Evolutionary conservation across 1,140 invertebrate species (phyloP).

Genomic region (Euura saliciscinereae): DNA sequence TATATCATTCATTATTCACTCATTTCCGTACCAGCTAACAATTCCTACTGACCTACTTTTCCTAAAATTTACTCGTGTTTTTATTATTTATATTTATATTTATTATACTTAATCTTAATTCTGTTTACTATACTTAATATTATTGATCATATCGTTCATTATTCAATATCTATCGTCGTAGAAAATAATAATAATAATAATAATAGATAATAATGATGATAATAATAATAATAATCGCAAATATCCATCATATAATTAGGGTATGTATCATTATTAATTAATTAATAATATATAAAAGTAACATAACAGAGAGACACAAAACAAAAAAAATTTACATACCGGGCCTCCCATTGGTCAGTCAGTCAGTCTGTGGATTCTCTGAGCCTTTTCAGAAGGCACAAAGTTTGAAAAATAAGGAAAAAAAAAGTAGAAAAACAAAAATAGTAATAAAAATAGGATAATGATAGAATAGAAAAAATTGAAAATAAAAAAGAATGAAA

Average conservation of each 20-base stretch:
- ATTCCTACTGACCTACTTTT: slow-evolving; percentile 34
- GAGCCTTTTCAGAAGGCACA: slow-evolving; percentile 33
- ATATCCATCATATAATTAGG: not conserved
- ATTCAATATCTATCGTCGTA: slow-evolving; percentile 20
- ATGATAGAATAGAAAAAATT: too few species aligned
- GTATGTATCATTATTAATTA: slow-evolving; percentile 12
- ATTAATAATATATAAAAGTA: slow-evolving; percentile 26
- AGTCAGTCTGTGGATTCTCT: slow-evolving; percentile 19
- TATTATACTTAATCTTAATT: not conserved
- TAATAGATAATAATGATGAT: not conserved
- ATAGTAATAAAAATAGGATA: too few species aligned
- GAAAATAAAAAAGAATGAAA: too few species aligned
- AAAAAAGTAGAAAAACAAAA: too few species aligned
- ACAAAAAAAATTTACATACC: slow-evolving; percentile 19
- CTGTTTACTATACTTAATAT: slow-evolving; percentile 27
- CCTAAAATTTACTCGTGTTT: slow-evolving; percentile 23
- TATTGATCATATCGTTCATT: slow-evolving; percentile 29
- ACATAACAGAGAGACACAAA: slow-evolving; percentile 22
- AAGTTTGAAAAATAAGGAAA: slow-evolving; percentile 5
- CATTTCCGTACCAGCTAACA: slow-evolving; percentile 30
- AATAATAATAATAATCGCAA: not conserved
- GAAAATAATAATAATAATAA: slow-evolving; percentile 8
- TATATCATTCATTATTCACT: slow-evolving; percentile 13
- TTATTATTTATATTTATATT: too few species aligned
- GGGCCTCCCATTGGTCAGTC: slow-evolving; percentile 15